Evolutionary conservation across 1,140 invertebrate species (phyloP).

Genomic region (Pseudomyrmex gracilis): DNA sequence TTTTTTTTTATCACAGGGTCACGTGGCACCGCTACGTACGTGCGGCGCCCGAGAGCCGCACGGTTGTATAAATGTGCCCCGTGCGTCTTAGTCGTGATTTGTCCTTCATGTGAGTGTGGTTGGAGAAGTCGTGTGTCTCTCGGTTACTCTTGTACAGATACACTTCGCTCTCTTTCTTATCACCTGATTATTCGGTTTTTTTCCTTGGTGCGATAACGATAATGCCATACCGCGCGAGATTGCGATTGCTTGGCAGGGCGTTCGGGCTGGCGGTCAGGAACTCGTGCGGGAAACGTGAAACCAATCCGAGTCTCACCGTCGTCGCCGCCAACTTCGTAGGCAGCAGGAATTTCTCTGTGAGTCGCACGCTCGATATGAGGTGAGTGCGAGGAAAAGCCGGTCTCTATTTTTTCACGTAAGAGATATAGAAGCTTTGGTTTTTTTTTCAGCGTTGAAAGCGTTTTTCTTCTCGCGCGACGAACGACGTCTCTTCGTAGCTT

Average conservation of each 20-base stretch:
- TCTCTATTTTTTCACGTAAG: no score
- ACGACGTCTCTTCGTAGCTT: no score
- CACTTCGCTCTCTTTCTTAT: no score
- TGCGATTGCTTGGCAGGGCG: slow-evolving; percentile 74
- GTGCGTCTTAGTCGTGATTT: slow-evolving; percentile 65
- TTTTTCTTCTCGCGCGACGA: no score
- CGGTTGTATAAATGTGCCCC: slow-evolving; percentile 32
- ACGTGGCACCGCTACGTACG: slow-evolving; percentile 45
- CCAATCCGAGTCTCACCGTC: slow-evolving; percentile 56
- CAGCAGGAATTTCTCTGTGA: slow-evolving; percentile 77
- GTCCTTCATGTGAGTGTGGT: slow-evolving; percentile 55
- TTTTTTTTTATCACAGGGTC: neutral
- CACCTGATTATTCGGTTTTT: no score
- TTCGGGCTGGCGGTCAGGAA: slow-evolving; percentile 53
- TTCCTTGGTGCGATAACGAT: neutral
- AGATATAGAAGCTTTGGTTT: no score
- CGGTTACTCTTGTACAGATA: neutral
- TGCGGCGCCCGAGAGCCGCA: slow-evolving; percentile 31
- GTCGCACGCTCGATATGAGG: slow-evolving; percentile 80
- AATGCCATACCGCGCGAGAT: slow-evolving; percentile 79
- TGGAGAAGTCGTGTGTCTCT: neutral
- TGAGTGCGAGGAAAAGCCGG: slow-evolving; percentile 64
- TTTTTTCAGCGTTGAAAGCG: no score
- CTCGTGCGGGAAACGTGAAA: slow-evolving; percentile 66
- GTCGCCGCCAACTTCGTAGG: slow-evolving; percentile 67